Conservation (phyloP, 2,797 vertebrate species). For the Poecilia velifera region DNA sequence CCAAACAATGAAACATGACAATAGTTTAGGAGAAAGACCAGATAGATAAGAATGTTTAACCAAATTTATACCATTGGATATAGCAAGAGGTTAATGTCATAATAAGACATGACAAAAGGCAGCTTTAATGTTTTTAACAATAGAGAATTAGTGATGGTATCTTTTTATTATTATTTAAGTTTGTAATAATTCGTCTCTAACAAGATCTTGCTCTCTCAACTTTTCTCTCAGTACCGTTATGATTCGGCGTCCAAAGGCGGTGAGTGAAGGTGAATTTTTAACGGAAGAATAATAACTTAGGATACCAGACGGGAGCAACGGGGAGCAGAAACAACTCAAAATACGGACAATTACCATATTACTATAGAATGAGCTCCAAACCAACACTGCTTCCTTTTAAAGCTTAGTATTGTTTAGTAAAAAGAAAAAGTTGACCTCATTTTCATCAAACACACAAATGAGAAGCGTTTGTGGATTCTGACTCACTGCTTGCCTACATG, state of each 20-base stretch:
- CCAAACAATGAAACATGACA: background rate
- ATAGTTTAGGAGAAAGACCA: background rate
- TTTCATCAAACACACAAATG: background rate
- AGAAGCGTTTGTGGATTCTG: background rate
- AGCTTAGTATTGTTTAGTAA: background rate
- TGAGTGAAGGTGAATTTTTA: too few species aligned
- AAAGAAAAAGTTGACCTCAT: background rate
- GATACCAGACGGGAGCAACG: too few species aligned
- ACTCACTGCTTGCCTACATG: background rate
- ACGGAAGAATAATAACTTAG: too few species aligned
- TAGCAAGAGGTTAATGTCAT: background rate
- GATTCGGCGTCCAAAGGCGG: too few species aligned
- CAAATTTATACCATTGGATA: background rate
- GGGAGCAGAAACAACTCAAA: too few species aligned
- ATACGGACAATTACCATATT: background rate
- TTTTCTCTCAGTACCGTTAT: background rate
- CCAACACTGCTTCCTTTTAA: background rate
- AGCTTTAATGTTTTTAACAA: background rate
- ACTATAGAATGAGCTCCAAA: background rate
- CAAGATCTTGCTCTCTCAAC: background rate
- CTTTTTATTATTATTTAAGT: background rate
- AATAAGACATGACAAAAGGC: background rate
- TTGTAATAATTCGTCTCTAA: background rate
- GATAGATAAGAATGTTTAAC: background rate
- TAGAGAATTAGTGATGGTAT: background rate